Conservation (phyloP, 2,888 invertebrate genomes). For the Ochropacha duplaris region DNA sequence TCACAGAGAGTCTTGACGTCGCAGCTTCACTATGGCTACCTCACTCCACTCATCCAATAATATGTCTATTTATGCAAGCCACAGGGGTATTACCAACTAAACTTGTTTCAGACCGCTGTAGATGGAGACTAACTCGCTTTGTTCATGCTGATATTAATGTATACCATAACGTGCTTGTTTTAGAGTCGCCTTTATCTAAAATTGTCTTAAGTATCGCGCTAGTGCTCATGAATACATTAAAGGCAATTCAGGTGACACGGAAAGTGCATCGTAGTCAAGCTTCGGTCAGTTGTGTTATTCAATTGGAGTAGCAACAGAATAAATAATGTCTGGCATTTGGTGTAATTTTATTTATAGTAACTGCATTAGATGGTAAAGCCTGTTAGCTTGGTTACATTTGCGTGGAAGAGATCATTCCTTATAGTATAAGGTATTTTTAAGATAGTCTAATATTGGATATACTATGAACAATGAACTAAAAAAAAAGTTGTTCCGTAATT, state of each 20-base stretch:
- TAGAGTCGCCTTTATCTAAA: conserved; percentile 27
- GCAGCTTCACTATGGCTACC: not conserved
- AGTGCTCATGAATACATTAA: conserved; percentile 43
- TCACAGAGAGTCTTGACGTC: not conserved
- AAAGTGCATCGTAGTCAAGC: conserved; percentile 41
- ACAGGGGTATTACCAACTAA: conserved; percentile 33
- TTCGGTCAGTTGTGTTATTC: conserved; percentile 24
- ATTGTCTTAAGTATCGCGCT: conserved; percentile 15
- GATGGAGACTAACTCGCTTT: conserved; percentile 10
- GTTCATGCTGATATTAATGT: conserved; percentile 22
- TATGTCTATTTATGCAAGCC: conserved; percentile 30
- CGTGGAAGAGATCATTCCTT: too few relatives aligned
- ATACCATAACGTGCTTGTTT: conserved; percentile 17
- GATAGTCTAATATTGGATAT: too few relatives aligned
- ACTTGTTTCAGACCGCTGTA: conserved; percentile 25
- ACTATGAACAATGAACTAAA: too few relatives aligned
- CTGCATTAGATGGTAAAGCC: not conserved
- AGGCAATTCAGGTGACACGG: conserved; percentile 31
- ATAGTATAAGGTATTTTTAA: too few relatives aligned
- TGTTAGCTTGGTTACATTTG: not conserved
- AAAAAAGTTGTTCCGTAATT: too few relatives aligned
- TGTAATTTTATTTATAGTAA: not conserved
- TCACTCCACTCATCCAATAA: conserved; percentile 2
- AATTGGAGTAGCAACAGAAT: conserved; percentile 9
- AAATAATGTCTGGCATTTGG: not conserved